Conservation (phyloP, 2,113 vertebrate genomes). For the Thymallus thymallus region DNA sequence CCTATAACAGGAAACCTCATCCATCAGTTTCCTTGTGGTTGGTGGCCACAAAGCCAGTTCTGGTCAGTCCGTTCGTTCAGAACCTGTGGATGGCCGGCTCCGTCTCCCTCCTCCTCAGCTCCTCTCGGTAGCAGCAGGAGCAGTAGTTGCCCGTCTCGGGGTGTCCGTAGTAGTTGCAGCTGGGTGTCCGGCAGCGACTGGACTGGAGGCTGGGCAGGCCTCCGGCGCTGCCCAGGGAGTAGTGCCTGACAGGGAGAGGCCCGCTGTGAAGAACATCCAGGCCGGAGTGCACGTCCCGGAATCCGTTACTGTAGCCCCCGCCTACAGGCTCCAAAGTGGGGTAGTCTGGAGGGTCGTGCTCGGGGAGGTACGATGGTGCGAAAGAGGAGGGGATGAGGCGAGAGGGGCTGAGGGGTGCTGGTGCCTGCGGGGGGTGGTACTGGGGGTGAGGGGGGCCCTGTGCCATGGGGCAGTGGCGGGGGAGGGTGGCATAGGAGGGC, state of each 20-base stretch:
- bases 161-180: conserved; percentile 92
- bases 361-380: conserved; percentile 57
- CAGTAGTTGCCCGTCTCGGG: conserved; percentile 94
- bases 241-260: conserved; percentile 68
- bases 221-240: conserved; percentile 74
- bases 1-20: conserved; percentile 8
- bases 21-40: neutral
- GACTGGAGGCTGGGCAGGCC: conserved; percentile 72
- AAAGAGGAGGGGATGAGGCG: conserved; percentile 55
- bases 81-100: conserved; percentile 84
- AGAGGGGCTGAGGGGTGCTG: conserved; percentile 58
- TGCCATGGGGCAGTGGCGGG: conserved; percentile 76
- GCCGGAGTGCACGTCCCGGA: conserved; percentile 74
- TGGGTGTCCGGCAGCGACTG: conserved; percentile 87
- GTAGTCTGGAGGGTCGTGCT: conserved; percentile 62
- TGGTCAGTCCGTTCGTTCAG: conserved; percentile 62
- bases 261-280: conserved; percentile 58
- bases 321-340: conserved; percentile 29
- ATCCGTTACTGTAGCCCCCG: conserved; percentile 72
- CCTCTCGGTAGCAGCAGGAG: conserved; percentile 91
- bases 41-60: conserved; percentile 49
- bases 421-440: conserved; percentile 49
- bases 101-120: conserved; percentile 81
- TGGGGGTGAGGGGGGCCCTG: conserved; percentile 66
- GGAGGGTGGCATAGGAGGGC: conserved; percentile 87